Percentiles rank a stretch among this genome's conserved stretches.
Evolutionary conservation across 2,113 vertebrate genomes (phyloP).

Genomic region (Chunga burmeisteri): DNA sequence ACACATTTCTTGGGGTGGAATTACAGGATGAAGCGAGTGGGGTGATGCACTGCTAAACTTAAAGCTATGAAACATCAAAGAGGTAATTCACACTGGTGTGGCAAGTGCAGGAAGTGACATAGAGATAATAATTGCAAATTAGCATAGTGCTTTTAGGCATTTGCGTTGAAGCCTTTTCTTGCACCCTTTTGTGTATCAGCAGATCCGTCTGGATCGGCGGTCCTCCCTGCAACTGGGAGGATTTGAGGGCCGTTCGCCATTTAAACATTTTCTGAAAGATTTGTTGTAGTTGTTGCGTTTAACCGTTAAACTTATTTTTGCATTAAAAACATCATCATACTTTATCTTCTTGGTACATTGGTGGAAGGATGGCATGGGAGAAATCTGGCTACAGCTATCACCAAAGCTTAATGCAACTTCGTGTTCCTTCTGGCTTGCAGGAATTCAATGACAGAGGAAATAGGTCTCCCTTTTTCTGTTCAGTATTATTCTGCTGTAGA

Average conservation of each 20-base stretch:
- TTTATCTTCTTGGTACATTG: not conserved
- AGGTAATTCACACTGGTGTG: not conserved
- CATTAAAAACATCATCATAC: accelerated
- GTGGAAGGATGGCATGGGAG: not conserved
- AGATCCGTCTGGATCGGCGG: not conserved
- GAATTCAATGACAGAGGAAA: not conserved
- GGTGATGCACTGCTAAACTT: not conserved
- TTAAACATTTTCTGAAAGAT: not conserved
- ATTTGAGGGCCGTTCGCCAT: not conserved
- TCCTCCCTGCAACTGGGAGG: not conserved
- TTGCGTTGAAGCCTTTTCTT: not conserved
- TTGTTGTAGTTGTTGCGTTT: not conserved
- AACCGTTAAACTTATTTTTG: not conserved
- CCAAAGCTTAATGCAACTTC: not conserved
- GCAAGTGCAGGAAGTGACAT: not conserved
- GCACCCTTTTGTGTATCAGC: not conserved
- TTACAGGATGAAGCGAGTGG: not conserved
- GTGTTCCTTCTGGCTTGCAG: not conserved
- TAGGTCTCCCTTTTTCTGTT: not conserved
- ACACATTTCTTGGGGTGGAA: not conserved
- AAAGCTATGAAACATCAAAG: not conserved
- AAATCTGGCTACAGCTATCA: not conserved
- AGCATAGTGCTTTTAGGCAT: not conserved
- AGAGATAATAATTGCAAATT: not conserved
- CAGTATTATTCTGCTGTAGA: not conserved